Base-by-base conservation (phyloP, 2,113 vertebrate species). In the Micromys minutus region DNA sequence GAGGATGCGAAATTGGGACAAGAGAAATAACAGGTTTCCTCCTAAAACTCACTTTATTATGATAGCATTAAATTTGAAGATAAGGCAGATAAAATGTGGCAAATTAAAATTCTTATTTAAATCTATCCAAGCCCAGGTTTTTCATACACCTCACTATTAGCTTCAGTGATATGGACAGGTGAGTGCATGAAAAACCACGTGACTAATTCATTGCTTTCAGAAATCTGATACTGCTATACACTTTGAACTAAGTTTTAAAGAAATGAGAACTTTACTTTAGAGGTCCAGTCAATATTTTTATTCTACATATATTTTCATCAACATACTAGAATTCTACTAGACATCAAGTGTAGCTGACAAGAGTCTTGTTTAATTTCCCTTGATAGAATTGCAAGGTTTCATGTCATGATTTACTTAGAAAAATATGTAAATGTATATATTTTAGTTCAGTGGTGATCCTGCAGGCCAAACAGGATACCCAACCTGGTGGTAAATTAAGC, bases 71-170 rank as follows among this genome's bases (percentile, higher is more conserved):
- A 95, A 74, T 77, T 69, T 93, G 88, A 36, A 13, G 42, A 59
- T 31, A 87, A 97, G 91, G 16, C 76, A 95, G 9, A 88, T 16
- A 29, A 86, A 17, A 7, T 4, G 12, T 26, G 21, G 4, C 24
- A 90, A 93, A 93, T 91, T 69, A 83, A 97, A 91, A 81, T 47
- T 42, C 1, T 63, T 16, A 86, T 74, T 63, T 76, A 61, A 75
- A 22, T 36, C 34, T 79, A 85, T 61, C 34, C 79, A 91, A 94
- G 34, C 1, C 0, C 5, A 45, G 45, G 61, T 59, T 94, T 91
- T 89, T 36, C 21, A 75, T 63, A 80, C 3, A 71, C 29, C 10
- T 77, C 34, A 91, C 2, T 39, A 1, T 34, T 91, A 39, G 63
- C 69, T 74, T 79, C 80, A 89, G 52, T 87, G 50, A 83, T 87